Evolutionary conservation across 2,888 invertebrate genomes (phyloP).

Genomic region (Slavum lentiscoides): DNA sequence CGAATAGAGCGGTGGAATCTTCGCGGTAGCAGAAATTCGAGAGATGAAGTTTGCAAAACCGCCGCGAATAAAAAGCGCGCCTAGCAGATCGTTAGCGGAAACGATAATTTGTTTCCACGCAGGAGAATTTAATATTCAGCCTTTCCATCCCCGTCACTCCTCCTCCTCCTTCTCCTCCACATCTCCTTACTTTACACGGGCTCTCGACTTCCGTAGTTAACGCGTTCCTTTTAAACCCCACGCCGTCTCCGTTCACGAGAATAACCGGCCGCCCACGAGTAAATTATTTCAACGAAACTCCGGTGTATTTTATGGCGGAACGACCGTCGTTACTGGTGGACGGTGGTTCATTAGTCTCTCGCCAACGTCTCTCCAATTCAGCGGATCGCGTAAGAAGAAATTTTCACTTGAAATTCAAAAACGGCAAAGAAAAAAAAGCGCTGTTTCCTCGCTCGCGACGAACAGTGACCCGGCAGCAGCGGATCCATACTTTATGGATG

Average conservation of each 20-base stretch:
- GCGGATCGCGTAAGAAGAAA: no score
- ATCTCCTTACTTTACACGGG: neutral
- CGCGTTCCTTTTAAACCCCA: neutral
- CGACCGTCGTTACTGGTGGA: constrained; percentile 37
- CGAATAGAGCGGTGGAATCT: neutral
- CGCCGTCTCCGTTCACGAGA: no score
- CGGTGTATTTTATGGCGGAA: neutral
- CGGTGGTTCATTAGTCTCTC: constrained; percentile 45
- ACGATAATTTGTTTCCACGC: constrained; percentile 50
- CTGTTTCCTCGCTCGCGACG: no score
- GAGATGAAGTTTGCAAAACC: constrained; percentile 30
- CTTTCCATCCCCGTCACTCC: neutral
- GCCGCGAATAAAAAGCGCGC: constrained; percentile 38
- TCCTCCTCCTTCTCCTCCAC: neutral
- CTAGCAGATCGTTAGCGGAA: constrained; percentile 49
- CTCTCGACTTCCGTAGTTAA: neutral
- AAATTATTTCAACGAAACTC: no score
- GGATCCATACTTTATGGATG: neutral
- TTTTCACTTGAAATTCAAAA: no score
- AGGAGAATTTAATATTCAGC: constrained; percentile 51
- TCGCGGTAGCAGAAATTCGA: neutral
- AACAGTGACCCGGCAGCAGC: neutral
- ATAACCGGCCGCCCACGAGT: no score
- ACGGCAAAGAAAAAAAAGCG: no score
- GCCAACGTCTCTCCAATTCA: neutral